These are phyloP conservation scores for Pristionchus entomophagus DNA, from an alignment of 2,888 invertebrate species.

Conservation along the genomic window DNA sequence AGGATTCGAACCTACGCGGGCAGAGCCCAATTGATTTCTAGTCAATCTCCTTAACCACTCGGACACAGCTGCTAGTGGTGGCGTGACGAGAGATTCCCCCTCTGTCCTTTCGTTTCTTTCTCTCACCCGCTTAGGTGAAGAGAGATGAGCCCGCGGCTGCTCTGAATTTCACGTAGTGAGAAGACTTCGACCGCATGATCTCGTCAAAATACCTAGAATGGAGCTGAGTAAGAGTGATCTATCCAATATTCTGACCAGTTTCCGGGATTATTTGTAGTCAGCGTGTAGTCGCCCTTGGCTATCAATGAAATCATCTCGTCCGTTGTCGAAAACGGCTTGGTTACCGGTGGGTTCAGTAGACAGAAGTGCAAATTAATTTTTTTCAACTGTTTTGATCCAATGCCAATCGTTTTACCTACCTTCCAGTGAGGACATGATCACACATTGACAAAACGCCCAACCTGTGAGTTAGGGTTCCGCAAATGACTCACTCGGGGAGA, in stretches of 20 bases:
- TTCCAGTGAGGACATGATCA: background rate
- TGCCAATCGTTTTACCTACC: background rate
- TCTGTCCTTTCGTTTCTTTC: background rate
- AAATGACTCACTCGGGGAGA: too few relatives aligned
- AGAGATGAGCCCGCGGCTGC: conserved; percentile 12
- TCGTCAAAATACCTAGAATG: conserved; percentile 32
- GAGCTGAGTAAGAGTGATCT: background rate
- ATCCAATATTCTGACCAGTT: background rate
- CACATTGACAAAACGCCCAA: conserved; percentile 40
- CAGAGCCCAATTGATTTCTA: conserved; percentile 56
- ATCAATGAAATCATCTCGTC: conserved; percentile 38
- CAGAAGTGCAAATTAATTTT: background rate
- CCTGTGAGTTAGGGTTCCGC: too few relatives aligned
- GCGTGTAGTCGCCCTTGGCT: conserved; percentile 29
- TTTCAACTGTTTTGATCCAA: background rate
- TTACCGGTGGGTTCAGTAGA: conserved; percentile 7
- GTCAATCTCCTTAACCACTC: conserved; percentile 56
- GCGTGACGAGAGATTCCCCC: background rate
- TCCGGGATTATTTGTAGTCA: conserved; percentile 32
- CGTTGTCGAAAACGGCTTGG: conserved; percentile 4
- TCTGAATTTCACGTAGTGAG: conserved; percentile 33
- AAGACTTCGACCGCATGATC: background rate
- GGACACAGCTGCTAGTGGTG: conserved; percentile 48
- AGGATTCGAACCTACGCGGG: conserved; percentile 57
- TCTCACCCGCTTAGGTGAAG: conserved; percentile 1